These are phyloP conservation scores for Ariolimax columbianus DNA, from an alignment of 2,888 invertebrate genomes.

Conservation along the genomic window DNA sequence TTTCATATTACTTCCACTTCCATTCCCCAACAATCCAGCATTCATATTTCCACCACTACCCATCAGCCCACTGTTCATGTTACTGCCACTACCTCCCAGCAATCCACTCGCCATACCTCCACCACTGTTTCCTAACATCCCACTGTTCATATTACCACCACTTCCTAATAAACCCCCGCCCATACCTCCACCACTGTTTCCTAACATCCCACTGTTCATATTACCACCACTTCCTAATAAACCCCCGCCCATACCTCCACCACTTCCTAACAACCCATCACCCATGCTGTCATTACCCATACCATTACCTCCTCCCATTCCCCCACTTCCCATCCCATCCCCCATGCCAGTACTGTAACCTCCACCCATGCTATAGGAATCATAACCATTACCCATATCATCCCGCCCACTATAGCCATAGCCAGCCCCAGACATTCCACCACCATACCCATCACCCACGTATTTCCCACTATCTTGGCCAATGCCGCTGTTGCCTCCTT, in stretches of 20 bases:
- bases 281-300: conserved; percentile 17
- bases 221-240: conserved; percentile 37
- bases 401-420: conserved; percentile 42
- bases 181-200: conserved; percentile 19
- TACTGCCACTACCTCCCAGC: conserved; percentile 4
- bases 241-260: conserved; percentile 26
- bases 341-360: conserved; percentile 35
- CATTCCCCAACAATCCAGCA: conserved; percentile 25
- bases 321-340: conserved; percentile 33
- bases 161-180: conserved; percentile 22
- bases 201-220: conserved; percentile 36
- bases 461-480: conserved; percentile 47
- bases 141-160: neutral
- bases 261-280: conserved; percentile 40
- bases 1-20: neutral
- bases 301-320: neutral
- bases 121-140: too few species aligned
- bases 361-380: conserved; percentile 24
- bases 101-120: conserved; percentile 25
- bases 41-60: conserved; percentile 33
- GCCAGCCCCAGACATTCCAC: conserved; percentile 32
- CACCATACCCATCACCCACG: conserved; percentile 28
- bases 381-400: conserved; percentile 42
- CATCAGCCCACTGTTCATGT: conserved; percentile 16
- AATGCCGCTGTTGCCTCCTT: conserved; percentile 44